phyloP scores from a whole-genome alignment of 2,797 vertebrate genomes.

The Scolopax bukidnonensis region DNA sequence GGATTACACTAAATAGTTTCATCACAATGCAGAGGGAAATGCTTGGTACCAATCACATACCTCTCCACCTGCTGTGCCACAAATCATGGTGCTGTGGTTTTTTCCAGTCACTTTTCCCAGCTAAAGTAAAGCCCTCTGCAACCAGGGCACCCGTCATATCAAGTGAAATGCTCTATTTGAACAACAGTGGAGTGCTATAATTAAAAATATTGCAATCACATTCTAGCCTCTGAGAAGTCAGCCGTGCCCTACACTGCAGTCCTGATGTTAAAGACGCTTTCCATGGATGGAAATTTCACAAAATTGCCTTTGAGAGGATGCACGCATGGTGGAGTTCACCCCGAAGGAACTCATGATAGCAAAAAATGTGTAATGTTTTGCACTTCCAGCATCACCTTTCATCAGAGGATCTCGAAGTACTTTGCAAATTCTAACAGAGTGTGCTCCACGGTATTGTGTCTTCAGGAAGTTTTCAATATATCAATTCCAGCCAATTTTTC shows the following conservation, averaged over 20 bases:
- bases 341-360: neutral
- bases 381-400: neutral
- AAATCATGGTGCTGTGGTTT: neutral
- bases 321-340: neutral
- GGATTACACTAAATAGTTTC: neutral
- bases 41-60: neutral
- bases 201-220: neutral
- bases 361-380: neutral
- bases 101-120: neutral
- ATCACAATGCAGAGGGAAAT: neutral
- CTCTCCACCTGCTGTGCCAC: neutral
- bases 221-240: neutral
- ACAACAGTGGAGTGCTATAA: neutral
- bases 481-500: neutral
- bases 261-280: rapidly evolving
- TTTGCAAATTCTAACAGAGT: neutral
- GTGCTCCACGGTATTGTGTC: neutral
- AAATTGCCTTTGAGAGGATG: neutral
- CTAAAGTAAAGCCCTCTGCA: neutral
- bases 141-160: neutral
- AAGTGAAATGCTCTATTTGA: neutral
- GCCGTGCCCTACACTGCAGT: rapidly evolving
- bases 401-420: neutral
- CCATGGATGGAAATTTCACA: neutral
- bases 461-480: neutral